Conservation (phyloP, 2,113 vertebrate species). For the Petrocephalus zakoni region DNA sequence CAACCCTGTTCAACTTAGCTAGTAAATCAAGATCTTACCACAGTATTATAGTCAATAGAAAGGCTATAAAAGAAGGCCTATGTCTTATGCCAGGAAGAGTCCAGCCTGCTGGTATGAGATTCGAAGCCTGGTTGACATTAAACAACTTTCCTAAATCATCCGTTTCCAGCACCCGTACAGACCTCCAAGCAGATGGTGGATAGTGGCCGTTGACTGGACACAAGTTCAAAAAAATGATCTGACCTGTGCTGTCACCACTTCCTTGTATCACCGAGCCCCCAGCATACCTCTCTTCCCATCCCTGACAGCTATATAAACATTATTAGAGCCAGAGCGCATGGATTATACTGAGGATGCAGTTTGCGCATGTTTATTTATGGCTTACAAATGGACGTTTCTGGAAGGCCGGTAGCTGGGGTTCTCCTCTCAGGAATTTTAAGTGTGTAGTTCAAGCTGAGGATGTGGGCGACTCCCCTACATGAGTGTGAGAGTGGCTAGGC, state of each 20-base stretch:
- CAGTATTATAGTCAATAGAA: background rate
- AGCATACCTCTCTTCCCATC: background rate
- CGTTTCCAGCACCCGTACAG: background rate
- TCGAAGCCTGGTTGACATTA: background rate
- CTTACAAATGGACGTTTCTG: background rate
- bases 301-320: conserved; percentile 18
- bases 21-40: background rate
- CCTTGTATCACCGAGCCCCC: background rate
- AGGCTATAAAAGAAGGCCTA: background rate
- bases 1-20: background rate
- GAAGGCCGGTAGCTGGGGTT: background rate
- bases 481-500: background rate
- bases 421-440: background rate
- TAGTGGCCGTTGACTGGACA: background rate
- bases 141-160: background rate
- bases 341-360: background rate
- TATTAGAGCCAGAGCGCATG: background rate
- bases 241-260: background rate
- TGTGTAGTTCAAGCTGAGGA: conserved; percentile 2
- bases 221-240: background rate
- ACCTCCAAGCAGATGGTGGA: background rate
- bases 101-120: background rate
- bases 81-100: background rate
- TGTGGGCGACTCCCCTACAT: background rate
- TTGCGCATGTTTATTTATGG: conserved; percentile 12